A percentile compares a stretch with the other conserved stretches of the same genome.
Conservation (phyloP, 2,888 invertebrate genomes). For the Eubasilissa splendida region DNA sequence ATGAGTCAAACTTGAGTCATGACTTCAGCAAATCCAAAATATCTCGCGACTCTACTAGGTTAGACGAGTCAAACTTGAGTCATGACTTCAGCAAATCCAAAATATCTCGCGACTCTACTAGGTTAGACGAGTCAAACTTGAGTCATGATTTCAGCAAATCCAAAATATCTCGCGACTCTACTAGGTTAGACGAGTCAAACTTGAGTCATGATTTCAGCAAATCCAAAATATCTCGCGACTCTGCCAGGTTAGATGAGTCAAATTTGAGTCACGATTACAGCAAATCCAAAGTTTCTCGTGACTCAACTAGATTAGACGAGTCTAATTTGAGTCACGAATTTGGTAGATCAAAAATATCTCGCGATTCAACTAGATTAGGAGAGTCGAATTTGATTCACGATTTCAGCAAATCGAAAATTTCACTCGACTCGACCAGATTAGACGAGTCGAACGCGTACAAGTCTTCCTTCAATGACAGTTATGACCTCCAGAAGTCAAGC, state of each 20-base stretch:
- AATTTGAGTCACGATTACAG: constrained; percentile 36
- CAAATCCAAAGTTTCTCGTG: constrained; percentile 44
- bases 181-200: constrained; percentile 66
- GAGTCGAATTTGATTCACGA: constrained; percentile 53
- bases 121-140: constrained; percentile 64
- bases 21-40: constrained; percentile 61
- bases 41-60: constrained; percentile 55
- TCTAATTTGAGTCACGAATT: constrained; percentile 53
- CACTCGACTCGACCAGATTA: constrained; percentile 45
- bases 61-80: no score
- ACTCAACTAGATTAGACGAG: constrained; percentile 61
- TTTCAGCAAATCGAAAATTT: constrained; percentile 49
- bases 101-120: constrained; percentile 70
- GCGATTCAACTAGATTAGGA: not conserved
- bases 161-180: constrained; percentile 69
- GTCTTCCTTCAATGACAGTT: constrained; percentile 59
- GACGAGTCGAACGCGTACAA: constrained; percentile 65
- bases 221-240: not conserved
- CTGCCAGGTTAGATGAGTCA: constrained; percentile 61
- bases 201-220: constrained; percentile 16
- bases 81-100: constrained; percentile 59
- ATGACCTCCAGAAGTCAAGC: constrained; percentile 64
- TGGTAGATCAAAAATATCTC: not conserved
- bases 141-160: constrained; percentile 57
- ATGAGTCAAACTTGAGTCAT: no score